Evolutionary conservation across 2,113 vertebrate species (phyloP).

Genomic region (Actenoides lindsayi): DNA sequence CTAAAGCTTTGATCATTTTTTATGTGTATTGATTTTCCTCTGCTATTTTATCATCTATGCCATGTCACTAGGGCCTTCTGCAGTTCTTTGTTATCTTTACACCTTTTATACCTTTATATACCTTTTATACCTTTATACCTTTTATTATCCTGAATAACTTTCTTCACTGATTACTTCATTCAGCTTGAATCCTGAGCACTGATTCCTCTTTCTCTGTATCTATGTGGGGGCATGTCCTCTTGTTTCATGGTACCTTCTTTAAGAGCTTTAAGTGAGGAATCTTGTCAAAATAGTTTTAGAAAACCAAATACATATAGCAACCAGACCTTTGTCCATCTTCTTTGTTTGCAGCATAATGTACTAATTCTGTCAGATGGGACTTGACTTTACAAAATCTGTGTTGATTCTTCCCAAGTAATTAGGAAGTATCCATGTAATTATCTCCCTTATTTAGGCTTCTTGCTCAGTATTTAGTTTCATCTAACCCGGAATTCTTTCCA

Average conservation of each 20-base stretch:
- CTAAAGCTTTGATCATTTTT: neutral
- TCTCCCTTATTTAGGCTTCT: neutral
- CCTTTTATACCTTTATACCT: neutral
- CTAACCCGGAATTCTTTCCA: neutral
- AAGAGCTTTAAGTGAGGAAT: neutral
- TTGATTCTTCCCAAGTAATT: neutral
- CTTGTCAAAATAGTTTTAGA: neutral
- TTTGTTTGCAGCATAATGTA: neutral
- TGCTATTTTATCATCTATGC: neutral
- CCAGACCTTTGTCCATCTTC: neutral
- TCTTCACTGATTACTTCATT: neutral
- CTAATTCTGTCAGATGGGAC: neutral
- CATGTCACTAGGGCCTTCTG: neutral
- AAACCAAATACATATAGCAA: neutral
- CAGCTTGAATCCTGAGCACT: neutral
- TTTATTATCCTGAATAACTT: neutral
- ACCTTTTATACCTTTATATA: neutral
- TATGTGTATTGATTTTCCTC: neutral
- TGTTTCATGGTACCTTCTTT: neutral
- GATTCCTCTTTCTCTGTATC: neutral
- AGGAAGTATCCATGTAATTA: neutral
- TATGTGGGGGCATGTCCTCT: accelerated
- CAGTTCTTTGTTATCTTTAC: neutral
- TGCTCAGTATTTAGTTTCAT: neutral
- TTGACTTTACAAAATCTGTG: neutral